phyloP scores from a whole-genome alignment of 2,888 invertebrate species.

The Drosophila tanythrix region DNA sequence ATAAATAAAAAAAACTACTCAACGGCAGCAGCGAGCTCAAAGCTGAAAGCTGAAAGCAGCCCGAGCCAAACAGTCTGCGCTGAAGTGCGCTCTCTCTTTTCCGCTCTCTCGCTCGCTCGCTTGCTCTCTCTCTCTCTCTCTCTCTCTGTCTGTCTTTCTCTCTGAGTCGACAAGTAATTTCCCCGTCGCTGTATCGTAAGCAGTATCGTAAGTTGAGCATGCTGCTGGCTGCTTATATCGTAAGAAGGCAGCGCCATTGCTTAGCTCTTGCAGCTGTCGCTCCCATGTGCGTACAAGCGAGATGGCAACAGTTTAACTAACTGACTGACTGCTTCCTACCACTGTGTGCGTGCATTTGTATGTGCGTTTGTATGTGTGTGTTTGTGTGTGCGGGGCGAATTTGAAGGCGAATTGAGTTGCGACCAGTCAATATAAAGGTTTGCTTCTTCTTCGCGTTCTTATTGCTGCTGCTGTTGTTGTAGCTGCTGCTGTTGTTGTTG shows the following conservation, averaged over 20 bases:
- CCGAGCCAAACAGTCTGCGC: constrained; percentile 69
- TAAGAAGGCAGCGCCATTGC: constrained; percentile 78
- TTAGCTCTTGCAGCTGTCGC: constrained; percentile 42
- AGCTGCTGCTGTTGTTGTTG: neutral
- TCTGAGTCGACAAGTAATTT: constrained; percentile 48
- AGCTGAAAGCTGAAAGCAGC: constrained; percentile 10
- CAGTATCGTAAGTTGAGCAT: constrained; percentile 71
- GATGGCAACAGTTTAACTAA: constrained; percentile 53
- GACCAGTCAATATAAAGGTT: constrained; percentile 53
- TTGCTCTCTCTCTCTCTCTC: neutral
- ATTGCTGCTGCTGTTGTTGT: neutral
- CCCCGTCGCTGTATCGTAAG: constrained; percentile 65
- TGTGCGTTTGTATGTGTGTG: constrained; percentile 17
- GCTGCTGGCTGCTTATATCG: constrained; percentile 66
- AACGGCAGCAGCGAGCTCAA: constrained; percentile 22
- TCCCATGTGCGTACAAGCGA: constrained; percentile 46
- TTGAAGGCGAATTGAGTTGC: constrained; percentile 66
- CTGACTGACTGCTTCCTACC: constrained; percentile 3
- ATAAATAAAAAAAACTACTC: constrained; percentile 46
- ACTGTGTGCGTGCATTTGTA: constrained; percentile 18
- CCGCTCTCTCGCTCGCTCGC: neutral
- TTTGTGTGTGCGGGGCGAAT: constrained; percentile 59
- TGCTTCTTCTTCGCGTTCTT: constrained; percentile 12
- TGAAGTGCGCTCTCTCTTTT: constrained; percentile 33
- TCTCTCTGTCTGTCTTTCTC: constrained; percentile 17